Base-by-base conservation (phyloP, 2,888 invertebrate genomes). In the Ennomos erosarius region DNA sequence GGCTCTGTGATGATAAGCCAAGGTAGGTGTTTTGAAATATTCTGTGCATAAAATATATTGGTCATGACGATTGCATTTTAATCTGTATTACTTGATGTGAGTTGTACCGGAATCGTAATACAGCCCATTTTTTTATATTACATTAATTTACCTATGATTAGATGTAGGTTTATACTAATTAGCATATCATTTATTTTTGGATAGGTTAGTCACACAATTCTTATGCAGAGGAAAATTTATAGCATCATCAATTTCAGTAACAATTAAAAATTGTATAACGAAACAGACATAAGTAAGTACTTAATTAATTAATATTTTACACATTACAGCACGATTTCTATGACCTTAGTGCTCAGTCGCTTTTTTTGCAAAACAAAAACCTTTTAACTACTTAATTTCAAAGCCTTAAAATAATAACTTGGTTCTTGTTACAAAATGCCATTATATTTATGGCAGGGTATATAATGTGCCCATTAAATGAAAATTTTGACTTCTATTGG, bases 401-500 rank as follows among this genome's bases (percentile, higher is more conserved):
- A 16, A 16, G 16, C 16, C 1, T 16, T 16, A n/a, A n/a, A n/a
- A n/a, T n/a, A 49, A 38, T 38, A 36, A 46, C 5, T 46, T 46
- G 42, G 38, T 47, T 43, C 34, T 47, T 16, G 26, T 52, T 26
- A 26, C 34, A 48, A 26, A 10, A 26, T 5, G 46, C 38, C 8
- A 51, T 46, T 51, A 52, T 47, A 57, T 50, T 47, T 49, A 16
- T 49, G 11, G 10, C 46, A 13, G 34, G 33, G 42, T 52, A n/a
- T n/a, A n/a, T n/a, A 37, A 57, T 40, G 10, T 46, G 4, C 40
- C 34, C 42, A 47, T 43, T 40, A 46, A 57, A 42, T 37, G 49
- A 55, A 58, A 49, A 62, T 53, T 53, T 55, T 48, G 48, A 58
- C 49, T 45, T 49, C 10, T 59, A 45, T 37, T 49, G 52, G 46